These are phyloP conservation scores for Autographa gamma DNA, from an alignment of 2,888 invertebrate species.

Conservation along the genomic window DNA sequence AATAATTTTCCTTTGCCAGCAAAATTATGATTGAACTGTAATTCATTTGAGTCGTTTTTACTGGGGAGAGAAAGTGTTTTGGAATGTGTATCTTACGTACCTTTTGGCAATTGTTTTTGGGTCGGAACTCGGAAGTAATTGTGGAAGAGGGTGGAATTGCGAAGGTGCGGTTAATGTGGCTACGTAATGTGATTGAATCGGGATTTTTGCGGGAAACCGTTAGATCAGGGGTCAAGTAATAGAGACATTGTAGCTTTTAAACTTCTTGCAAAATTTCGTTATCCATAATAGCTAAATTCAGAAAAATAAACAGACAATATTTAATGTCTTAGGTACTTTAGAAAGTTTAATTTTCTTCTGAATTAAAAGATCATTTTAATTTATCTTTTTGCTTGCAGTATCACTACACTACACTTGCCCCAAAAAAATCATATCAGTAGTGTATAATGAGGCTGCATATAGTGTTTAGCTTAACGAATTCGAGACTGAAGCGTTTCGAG, in stretches of 20 bases:
- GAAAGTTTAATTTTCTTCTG: too few relatives aligned
- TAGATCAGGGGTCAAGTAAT: slow-evolving; percentile 19
- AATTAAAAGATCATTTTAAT: too few relatives aligned
- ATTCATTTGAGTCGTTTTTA: slow-evolving; percentile 35
- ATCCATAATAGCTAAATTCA: too few relatives aligned
- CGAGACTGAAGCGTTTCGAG: too few relatives aligned
- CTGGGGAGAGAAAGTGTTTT: slow-evolving; percentile 2
- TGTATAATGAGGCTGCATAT: too few relatives aligned
- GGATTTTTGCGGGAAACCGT: slow-evolving; percentile 23
- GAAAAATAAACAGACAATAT: too few relatives aligned
- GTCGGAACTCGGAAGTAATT: slow-evolving; percentile 30
- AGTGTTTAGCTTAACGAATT: too few relatives aligned
- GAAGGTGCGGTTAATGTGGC: slow-evolving; percentile 30
- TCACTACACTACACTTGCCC: background rate
- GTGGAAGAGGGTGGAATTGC: slow-evolving; percentile 30
- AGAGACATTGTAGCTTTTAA: background rate
- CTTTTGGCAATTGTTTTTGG: slow-evolving; percentile 43
- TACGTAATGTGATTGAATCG: slow-evolving; percentile 50
- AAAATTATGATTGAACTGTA: slow-evolving; percentile 48
- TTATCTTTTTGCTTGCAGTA: background rate
- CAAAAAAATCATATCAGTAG: background rate
- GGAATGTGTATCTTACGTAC: slow-evolving; percentile 27
- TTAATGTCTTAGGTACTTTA: too few relatives aligned
- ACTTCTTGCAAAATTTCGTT: background rate
- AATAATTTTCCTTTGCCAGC: slow-evolving; percentile 34